Evolutionary conservation across 2,113 vertebrate species (phyloP).

Genomic region (Eudyptes chrysolophus): DNA sequence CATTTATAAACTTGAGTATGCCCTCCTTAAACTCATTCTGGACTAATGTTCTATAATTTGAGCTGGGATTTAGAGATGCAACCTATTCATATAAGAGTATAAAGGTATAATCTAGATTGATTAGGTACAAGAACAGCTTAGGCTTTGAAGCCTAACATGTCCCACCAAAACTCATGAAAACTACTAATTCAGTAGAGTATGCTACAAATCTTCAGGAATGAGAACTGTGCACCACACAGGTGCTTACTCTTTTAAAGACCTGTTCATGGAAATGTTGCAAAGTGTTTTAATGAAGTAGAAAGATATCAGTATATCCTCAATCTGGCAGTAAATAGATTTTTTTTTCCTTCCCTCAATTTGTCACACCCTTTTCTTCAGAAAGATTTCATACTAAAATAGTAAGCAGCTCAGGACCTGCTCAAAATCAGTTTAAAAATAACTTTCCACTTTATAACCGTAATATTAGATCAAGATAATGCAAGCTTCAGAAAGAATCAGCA

Average conservation of each 20-base stretch:
- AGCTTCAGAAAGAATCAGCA: background rate
- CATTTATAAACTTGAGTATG: constrained; percentile 1
- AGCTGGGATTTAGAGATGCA: background rate
- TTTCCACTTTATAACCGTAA: background rate
- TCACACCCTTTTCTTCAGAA: background rate
- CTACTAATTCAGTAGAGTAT: background rate
- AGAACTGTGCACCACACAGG: background rate
- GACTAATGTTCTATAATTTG: background rate
- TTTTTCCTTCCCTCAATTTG: background rate
- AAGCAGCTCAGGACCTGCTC: background rate
- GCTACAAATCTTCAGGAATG: background rate
- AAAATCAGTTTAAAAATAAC: background rate
- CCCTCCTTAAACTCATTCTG: background rate
- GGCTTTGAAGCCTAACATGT: background rate
- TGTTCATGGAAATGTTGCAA: background rate
- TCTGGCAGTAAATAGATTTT: background rate
- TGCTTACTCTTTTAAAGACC: background rate
- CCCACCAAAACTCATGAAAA: background rate
- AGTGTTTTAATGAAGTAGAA: background rate
- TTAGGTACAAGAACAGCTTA: background rate
- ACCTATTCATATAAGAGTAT: background rate
- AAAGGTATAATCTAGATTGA: background rate
- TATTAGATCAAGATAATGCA: background rate
- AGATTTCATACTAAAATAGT: background rate
- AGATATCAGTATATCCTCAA: background rate